Percentiles rank a stretch among this genome's conserved stretches.
Evolutionary conservation across 2,113 vertebrate species (phyloP).

Genomic region (Tursiops truncatus): DNA sequence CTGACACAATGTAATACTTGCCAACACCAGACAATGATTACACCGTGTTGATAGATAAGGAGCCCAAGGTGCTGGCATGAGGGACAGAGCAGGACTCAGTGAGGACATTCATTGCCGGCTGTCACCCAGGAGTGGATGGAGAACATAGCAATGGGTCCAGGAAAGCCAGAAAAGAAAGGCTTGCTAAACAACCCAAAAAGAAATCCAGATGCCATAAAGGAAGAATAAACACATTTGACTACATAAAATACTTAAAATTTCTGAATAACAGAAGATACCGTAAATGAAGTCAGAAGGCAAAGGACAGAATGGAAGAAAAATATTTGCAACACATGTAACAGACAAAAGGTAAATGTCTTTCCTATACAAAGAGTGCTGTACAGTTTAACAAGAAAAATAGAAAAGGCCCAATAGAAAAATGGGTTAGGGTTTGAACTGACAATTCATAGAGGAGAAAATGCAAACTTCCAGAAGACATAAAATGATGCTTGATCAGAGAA

Average conservation of each 20-base stretch:
- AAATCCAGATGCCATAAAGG: not conserved
- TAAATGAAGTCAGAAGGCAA: not conserved
- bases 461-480: not conserved
- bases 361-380: not conserved
- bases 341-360: not conserved
- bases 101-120: not conserved
- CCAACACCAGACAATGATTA: not conserved
- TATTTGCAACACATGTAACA: not conserved
- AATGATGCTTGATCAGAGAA: not conserved
- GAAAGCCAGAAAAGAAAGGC: not conserved
- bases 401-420: not conserved
- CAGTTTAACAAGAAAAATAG: not conserved
- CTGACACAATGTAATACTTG: not conserved
- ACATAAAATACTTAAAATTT: conserved; percentile 15
- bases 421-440: not conserved
- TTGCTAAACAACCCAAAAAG: not conserved
- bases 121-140: not conserved
- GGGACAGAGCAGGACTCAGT: not conserved
- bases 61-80: not conserved
- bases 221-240: not conserved
- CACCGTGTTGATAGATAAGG: not conserved
- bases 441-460: not conserved
- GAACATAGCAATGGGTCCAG: not conserved
- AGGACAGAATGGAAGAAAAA: not conserved
- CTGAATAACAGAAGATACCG: not conserved